A percentile compares a stretch with the other conserved stretches of the same genome.
Conservation (phyloP, 2,113 vertebrate species). For the Sturnira hondurensis region DNA sequence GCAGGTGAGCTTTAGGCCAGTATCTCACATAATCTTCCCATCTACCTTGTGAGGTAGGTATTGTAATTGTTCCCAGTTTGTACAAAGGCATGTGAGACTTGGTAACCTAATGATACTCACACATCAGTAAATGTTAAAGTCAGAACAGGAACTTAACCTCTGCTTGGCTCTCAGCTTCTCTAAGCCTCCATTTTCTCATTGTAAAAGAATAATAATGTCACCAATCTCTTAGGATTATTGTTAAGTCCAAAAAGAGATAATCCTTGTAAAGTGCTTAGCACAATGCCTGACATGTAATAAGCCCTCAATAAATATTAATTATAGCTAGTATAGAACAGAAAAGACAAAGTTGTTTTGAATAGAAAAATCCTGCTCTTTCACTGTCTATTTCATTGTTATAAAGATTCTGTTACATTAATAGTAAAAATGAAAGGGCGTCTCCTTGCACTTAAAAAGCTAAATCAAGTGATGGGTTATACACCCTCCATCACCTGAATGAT, state of each 20-base stretch:
- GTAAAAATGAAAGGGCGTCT: slow-evolving; percentile 19
- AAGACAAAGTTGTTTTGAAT: not conserved
- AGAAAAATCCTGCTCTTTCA: not conserved
- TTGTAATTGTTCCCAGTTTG: not conserved
- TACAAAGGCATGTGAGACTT: not conserved
- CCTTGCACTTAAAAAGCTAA: slow-evolving; percentile 21
- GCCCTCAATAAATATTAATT: not conserved
- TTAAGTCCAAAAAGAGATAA: slow-evolving; percentile 18
- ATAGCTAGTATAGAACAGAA: not conserved
- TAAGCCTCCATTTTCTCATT: not conserved
- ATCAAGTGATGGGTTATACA: slow-evolving; percentile 20
- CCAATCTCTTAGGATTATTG: not conserved
- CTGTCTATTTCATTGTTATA: not conserved
- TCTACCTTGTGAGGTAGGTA: not conserved
- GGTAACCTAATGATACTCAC: not conserved
- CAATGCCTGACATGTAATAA: not conserved
- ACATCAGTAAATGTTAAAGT: not conserved
- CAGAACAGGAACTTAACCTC: not conserved
- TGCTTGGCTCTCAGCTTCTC: not conserved
- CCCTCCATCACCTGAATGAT: not conserved
- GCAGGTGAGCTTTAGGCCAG: not conserved
- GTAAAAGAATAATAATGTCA: not conserved
- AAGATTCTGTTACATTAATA: not conserved
- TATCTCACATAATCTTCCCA: not conserved
- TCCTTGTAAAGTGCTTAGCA: not conserved